Conservation (phyloP, 1,140 invertebrate genomes). For the Neodiprion fabricii region DNA sequence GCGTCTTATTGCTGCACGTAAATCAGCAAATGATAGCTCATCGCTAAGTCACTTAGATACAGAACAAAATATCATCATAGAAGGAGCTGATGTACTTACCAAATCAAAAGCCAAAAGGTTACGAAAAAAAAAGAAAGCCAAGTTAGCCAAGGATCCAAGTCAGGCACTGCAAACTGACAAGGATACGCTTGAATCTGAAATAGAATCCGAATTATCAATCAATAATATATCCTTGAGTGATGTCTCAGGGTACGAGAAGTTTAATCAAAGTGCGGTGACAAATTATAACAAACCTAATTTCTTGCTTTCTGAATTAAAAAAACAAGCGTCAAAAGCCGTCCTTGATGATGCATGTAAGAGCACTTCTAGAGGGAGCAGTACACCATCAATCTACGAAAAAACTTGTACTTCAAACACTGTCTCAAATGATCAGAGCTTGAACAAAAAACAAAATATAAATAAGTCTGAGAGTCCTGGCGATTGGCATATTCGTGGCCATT, state of each 20-base stretch:
- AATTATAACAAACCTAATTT: constrained; percentile 11
- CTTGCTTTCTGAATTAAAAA: background rate
- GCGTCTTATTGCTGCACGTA: constrained; percentile 44
- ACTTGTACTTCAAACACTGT: too few relatives aligned
- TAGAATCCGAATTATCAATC: background rate
- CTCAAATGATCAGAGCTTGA: too few relatives aligned
- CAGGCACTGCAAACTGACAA: background rate
- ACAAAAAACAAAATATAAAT: too few relatives aligned
- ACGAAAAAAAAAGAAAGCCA: constrained; percentile 25
- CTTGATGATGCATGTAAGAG: background rate
- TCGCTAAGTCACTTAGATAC: background rate
- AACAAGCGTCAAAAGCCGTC: constrained; percentile 1
- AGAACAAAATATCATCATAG: constrained; percentile 4
- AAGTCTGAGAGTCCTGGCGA: too few relatives aligned
- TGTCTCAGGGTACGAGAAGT: background rate
- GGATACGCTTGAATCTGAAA: background rate
- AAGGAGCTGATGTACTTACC: constrained; percentile 27
- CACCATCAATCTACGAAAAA: too few relatives aligned
- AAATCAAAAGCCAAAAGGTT: constrained; percentile 36
- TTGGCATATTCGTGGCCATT: too few relatives aligned
- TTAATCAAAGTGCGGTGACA: background rate
- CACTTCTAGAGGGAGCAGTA: background rate
- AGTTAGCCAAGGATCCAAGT: background rate
- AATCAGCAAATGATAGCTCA: constrained; percentile 25
- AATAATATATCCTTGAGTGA: background rate